Base-by-base conservation (phyloP, 2,888 invertebrate genomes). In the Drosophila kokeensis region DNA sequence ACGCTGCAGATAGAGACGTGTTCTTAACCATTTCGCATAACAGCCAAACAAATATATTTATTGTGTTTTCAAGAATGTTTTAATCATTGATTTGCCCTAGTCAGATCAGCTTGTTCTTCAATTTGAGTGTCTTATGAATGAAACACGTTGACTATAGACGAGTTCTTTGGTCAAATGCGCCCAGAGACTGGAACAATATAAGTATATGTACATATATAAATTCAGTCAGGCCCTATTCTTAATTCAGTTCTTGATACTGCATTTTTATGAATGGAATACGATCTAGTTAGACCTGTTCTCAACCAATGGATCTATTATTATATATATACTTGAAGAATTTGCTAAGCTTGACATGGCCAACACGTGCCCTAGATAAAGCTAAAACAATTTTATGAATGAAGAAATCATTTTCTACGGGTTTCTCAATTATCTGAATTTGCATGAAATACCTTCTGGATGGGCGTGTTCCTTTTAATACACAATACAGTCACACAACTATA, bases 361-460 rank as follows among this genome's bases (percentile, higher is more conserved):
- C 52, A 32, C 13, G 21, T 32, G 50, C n/a, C 50, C 27, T 13
- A 57, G 36, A n/a, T 54, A 34, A 6, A 24, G 21, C 54, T 38
- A 5, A 15, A 4, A 27, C 24, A 15, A 29, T 45, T 66, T 48
- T 27, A 62, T 62, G 27, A 53, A 45, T 63, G 45, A 24, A 45
- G 10, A 30, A 52, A 8, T 38, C 7, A 13, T 40, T 30, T 21
- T 29, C 0, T 7, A 27, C 27, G n/a, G n/a, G 27, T 50, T 38
- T 15, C 11, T 30, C 29, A 36, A 15, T 38, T 52, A 48, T 49
- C 10, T 27, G 21, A 32, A 21, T 27, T 48, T 29, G 27, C 27
- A 68, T 68, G 68, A 68, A 67, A 50, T 34, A 21, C 5, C 7
- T 40, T 63, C 52, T 76, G 42, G 55, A 60, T 57, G n/a, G 36